These are phyloP conservation scores for Epizoanthus scotinus DNA, from an alignment of 92 coral and sea anemone genomes.

Conservation along the genomic window DNA sequence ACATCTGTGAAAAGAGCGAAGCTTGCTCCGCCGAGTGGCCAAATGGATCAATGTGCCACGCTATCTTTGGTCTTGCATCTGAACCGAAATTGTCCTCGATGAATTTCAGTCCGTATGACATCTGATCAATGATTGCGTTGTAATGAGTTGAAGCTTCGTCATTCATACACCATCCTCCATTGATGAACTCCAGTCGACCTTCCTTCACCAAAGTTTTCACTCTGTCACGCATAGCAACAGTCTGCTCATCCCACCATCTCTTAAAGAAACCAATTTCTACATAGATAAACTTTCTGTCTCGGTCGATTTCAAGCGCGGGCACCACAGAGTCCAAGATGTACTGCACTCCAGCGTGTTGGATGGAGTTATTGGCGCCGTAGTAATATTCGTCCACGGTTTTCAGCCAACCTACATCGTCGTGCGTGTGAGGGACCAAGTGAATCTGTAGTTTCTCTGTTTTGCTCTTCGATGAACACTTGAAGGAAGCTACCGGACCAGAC, in stretches of 20 bases:
- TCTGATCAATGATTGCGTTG: constrained; percentile 77
- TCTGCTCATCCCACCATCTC: constrained; percentile 71
- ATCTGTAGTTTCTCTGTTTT: constrained; percentile 53
- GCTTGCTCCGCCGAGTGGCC: constrained; percentile 83
- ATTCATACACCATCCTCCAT: constrained; percentile 83
- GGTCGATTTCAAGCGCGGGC: constrained; percentile 51
- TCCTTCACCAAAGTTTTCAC: constrained; percentile 73
- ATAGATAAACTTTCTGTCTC: constrained; percentile 56
- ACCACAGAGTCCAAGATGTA: constrained; percentile 66
- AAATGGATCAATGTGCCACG: constrained; percentile 83
- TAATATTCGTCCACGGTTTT: constrained; percentile 69
- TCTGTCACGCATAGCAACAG: constrained; percentile 44
- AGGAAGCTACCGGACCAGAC: too few species aligned
- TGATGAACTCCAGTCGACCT: constrained; percentile 73
- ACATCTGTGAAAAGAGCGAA: constrained; percentile 76
- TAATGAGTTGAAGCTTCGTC: constrained; percentile 80
- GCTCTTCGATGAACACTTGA: neutral
- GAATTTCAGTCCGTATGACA: constrained; percentile 68
- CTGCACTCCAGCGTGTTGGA: constrained; percentile 66
- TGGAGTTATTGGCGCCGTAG: constrained; percentile 61
- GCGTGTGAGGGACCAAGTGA: constrained; percentile 71
- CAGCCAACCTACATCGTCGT: constrained; percentile 76
- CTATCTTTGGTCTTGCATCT: constrained; percentile 68
- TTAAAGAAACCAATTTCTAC: constrained; percentile 72
- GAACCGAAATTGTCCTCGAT: constrained; percentile 67